Conservation (phyloP, 2,113 vertebrate species). For the Seriola rivoliana region DNA sequence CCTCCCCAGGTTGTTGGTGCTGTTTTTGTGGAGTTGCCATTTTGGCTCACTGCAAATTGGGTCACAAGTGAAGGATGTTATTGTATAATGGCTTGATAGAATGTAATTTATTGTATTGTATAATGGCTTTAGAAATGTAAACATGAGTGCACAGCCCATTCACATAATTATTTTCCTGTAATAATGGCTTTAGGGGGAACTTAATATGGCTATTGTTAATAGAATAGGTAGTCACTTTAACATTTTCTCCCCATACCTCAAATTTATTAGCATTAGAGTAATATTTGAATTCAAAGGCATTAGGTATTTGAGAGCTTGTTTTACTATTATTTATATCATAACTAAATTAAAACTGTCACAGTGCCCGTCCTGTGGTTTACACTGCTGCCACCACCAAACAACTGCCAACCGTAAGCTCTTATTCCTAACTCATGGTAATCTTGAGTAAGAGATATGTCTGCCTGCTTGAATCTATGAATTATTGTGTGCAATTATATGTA, state of each 20-base stretch:
- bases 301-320: neutral
- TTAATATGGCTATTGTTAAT: neutral
- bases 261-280: neutral
- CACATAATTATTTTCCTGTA: neutral
- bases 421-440: neutral
- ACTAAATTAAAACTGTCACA: neutral
- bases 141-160: neutral
- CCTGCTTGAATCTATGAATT: neutral
- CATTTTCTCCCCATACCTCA: neutral
- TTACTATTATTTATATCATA: neutral
- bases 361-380: neutral
- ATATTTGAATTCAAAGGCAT: neutral
- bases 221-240: neutral
- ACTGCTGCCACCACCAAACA: neutral
- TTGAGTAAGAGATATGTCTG: neutral
- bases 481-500: neutral
- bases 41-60: constrained; percentile 15
- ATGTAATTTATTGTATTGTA: constrained; percentile 12
- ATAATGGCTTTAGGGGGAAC: constrained; percentile 10
- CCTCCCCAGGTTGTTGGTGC: constrained; percentile 19
- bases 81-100: constrained; percentile 4
- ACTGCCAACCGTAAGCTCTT: neutral
- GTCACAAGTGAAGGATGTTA: constrained; percentile 3
- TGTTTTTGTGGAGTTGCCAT: constrained; percentile 38
- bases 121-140: constrained; percentile 21